A percentile compares a stretch with the other conserved stretches of the same genome.
These are phyloP conservation scores for Cardiocondyla obscurior DNA, from an alignment of 1,140 invertebrate genomes.

Conservation along the genomic window DNA sequence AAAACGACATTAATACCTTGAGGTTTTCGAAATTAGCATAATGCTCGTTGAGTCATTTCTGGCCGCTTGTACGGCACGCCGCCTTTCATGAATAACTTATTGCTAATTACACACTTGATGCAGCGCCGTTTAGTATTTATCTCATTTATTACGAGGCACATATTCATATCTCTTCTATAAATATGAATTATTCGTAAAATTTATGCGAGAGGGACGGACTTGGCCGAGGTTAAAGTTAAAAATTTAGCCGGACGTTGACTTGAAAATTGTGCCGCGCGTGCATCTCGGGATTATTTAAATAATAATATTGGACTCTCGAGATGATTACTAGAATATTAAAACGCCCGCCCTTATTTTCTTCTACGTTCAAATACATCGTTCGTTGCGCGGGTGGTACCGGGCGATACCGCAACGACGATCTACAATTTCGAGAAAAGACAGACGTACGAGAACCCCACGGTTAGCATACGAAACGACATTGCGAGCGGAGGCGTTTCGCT, in stretches of 20 bases:
- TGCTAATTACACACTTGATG: constrained; percentile 4
- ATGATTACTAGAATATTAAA: neutral
- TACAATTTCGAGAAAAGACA: constrained; percentile 39
- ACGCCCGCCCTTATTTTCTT: neutral
- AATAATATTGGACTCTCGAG: neutral
- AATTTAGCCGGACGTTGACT: neutral
- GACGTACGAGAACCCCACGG: constrained; percentile 7
- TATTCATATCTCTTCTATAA: neutral
- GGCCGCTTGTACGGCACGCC: neutral
- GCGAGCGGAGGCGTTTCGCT: constrained; percentile 51
- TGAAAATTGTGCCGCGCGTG: too few relatives aligned
- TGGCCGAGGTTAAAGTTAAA: neutral
- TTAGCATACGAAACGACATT: constrained; percentile 56
- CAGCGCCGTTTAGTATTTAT: neutral
- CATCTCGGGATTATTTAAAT: too few relatives aligned
- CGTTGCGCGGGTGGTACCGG: neutral
- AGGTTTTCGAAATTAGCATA: constrained; percentile 51
- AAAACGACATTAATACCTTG: constrained; percentile 43
- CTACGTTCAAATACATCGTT: neutral
- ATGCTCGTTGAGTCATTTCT: constrained; percentile 32
- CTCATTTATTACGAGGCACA: constrained; percentile 1
- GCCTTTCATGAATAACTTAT: constrained; percentile 45
- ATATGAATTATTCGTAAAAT: neutral
- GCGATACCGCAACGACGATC: neutral
- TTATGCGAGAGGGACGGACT: neutral